Conservation (phyloP, 2,797 vertebrate species). For the Argya squamiceps region DNA sequence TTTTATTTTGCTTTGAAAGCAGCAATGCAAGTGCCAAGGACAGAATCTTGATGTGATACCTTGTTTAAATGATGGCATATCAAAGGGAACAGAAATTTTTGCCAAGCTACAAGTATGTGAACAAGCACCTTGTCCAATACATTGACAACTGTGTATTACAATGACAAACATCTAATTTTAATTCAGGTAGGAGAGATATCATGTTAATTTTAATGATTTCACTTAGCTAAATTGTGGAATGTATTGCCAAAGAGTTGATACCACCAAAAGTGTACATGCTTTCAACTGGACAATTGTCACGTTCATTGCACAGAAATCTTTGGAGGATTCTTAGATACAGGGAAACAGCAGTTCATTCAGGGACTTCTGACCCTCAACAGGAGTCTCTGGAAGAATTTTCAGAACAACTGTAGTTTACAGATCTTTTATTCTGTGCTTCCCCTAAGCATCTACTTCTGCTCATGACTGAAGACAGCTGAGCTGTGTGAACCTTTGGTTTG, state of each 20-base stretch:
- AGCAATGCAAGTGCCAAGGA: background rate
- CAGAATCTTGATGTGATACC: background rate
- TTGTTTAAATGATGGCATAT: background rate
- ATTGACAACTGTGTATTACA: background rate
- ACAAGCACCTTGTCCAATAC: background rate
- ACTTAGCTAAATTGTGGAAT: background rate
- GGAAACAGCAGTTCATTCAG: background rate
- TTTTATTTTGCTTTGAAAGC: conserved; percentile 38
- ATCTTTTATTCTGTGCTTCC: background rate
- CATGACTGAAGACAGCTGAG: background rate
- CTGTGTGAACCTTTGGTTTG: background rate
- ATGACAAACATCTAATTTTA: background rate
- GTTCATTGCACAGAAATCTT: background rate
- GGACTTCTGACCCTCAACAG: background rate
- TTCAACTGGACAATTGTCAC: background rate
- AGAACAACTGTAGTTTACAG: background rate
- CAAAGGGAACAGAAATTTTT: background rate
- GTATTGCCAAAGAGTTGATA: background rate
- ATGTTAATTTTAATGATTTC: background rate
- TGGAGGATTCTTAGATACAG: background rate
- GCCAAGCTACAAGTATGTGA: background rate
- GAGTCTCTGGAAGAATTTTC: background rate
- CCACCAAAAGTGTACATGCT: background rate
- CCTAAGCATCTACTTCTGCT: background rate
- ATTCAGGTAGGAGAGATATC: background rate